A percentile compares a stretch with the other conserved stretches of the same genome.
These are phyloP conservation scores for Plagodis pulveraria DNA, from an alignment of 2,888 invertebrate genomes.

Conservation along the genomic window DNA sequence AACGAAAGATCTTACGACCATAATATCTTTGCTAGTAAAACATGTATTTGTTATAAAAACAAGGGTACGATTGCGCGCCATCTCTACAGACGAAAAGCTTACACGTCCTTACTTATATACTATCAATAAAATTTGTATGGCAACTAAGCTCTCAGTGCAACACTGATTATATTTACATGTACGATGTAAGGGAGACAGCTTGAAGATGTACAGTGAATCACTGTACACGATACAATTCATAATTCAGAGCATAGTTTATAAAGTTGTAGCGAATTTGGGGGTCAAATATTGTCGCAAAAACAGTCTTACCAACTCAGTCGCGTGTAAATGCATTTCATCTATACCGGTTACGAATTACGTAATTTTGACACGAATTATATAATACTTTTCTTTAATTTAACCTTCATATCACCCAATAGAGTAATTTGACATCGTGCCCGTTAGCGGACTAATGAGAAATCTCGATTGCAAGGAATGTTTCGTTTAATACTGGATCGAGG, in stretches of 20 bases:
- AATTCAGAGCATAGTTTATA: constrained; percentile 13
- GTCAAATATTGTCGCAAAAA: constrained; percentile 66
- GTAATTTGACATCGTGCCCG: constrained; percentile 56
- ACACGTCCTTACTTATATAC: constrained; percentile 69
- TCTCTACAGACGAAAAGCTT: constrained; percentile 49
- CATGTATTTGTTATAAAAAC: neutral
- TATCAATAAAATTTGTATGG: constrained; percentile 81
- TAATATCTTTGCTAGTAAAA: constrained; percentile 4
- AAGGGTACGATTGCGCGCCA: constrained; percentile 35
- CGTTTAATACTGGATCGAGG: constrained; percentile 70
- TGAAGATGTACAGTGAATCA: constrained; percentile 30
- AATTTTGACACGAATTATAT: constrained; percentile 70
- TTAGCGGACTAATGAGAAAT: constrained; percentile 58
- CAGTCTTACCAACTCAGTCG: constrained; percentile 74
- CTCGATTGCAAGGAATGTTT: constrained; percentile 80
- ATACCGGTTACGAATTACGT: constrained; percentile 48
- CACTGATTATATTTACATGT: constrained; percentile 79
- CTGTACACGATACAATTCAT: constrained; percentile 17
- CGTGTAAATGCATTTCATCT: constrained; percentile 66
- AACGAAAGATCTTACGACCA: neutral
- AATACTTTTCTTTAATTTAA: constrained; percentile 68
- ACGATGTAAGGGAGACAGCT: constrained; percentile 26
- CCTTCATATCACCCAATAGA: constrained; percentile 79
- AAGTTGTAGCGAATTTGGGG: constrained; percentile 15
- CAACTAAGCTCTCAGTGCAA: constrained; percentile 80